A percentile compares a stretch with the other conserved stretches of the same genome.
Evolutionary conservation across 2,113 vertebrate species (phyloP).

Genomic region (Nesoenas mayeri): DNA sequence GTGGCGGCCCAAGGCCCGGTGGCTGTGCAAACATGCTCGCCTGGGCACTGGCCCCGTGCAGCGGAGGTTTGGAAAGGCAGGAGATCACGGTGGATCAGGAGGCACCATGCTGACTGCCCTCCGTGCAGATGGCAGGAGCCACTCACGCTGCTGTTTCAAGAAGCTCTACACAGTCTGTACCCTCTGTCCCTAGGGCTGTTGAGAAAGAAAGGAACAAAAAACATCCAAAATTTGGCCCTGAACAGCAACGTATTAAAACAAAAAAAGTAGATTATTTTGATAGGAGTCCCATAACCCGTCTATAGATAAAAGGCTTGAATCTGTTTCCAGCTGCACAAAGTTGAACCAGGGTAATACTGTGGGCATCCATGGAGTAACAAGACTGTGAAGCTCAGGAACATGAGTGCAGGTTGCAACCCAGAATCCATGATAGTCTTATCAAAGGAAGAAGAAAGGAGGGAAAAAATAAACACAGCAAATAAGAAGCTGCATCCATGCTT

Average conservation of each 20-base stretch:
- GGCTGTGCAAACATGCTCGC: rapidly evolving
- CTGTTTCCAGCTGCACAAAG: neutral
- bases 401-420: neutral
- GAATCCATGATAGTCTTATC: neutral
- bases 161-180: neutral
- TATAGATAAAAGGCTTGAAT: neutral
- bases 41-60: too few relatives aligned
- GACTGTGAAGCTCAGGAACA: neutral
- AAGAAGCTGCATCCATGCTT: neutral
- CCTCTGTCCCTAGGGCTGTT: neutral
- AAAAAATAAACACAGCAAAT: neutral
- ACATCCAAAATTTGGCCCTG: neutral
- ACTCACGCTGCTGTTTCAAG: neutral
- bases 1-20: neutral
- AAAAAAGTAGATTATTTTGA: neutral
- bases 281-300: neutral
- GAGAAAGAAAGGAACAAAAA: neutral
- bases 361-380: neutral
- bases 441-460: neutral
- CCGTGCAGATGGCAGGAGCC: rapidly evolving
- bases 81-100: neutral
- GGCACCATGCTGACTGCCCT: neutral
- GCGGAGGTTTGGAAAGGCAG: neutral
- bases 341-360: neutral
- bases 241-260: neutral